A percentile compares a stretch with the other conserved stretches of the same genome.
These are phyloP conservation scores for Propithecus deckenii DNA, from an alignment of 2,797 vertebrate genomes.

Conservation along the genomic window DNA sequence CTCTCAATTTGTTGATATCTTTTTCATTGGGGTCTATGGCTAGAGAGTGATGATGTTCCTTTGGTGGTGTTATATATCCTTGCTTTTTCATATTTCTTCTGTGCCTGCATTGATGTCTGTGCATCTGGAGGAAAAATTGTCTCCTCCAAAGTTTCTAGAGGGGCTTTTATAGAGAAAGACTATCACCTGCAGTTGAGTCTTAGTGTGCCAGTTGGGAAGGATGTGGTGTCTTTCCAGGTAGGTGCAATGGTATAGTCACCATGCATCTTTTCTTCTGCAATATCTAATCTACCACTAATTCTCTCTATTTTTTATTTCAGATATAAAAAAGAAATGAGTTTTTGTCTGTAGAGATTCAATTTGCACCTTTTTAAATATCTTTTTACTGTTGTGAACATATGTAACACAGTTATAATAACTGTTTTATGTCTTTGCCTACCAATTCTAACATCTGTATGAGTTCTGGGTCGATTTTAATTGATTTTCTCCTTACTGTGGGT, in stretches of 20 bases:
- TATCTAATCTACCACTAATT: not conserved
- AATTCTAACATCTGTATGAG: not conserved
- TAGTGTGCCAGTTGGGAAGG: not conserved
- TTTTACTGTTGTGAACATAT: not conserved
- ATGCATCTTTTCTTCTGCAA: not conserved
- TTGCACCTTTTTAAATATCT: not conserved
- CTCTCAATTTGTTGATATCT: not conserved
- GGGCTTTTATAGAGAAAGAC: not conserved
- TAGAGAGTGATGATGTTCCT: not conserved
- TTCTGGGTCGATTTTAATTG: not conserved
- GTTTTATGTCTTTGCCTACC: not conserved
- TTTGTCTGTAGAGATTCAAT: not conserved
- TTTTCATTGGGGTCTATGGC: not conserved
- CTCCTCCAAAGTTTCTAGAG: not conserved
- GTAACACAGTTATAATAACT: not conserved
- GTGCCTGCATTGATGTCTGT: not conserved
- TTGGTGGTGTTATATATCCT: not conserved
- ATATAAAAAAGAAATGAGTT: not conserved
- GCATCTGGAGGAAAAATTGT: not conserved
- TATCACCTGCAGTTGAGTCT: not conserved
- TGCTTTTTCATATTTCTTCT: not conserved
- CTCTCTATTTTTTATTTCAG: not conserved
- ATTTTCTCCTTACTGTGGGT: not conserved
- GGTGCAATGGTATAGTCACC: not conserved
- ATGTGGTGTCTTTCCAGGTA: not conserved